Percentiles rank a stretch among this genome's conserved stretches.
phyloP scores from a whole-genome alignment of 2,888 invertebrate species.

The Drosophila pseudotalamancana region DNA sequence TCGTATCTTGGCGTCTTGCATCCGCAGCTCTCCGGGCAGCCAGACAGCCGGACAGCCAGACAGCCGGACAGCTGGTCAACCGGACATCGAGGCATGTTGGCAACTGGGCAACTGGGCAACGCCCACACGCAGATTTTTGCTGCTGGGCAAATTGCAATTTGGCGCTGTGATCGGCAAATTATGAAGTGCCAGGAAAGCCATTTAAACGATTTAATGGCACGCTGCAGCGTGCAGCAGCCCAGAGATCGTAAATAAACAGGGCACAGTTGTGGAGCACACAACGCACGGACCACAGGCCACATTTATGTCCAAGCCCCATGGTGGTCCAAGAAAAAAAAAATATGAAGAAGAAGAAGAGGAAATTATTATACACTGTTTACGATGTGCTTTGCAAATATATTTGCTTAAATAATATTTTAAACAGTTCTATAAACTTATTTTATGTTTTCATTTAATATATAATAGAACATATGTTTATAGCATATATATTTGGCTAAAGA shows the following conservation, averaged over 20 bases:
- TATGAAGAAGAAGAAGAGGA: not conserved
- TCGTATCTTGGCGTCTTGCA: slow-evolving; percentile 25
- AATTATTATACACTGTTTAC: slow-evolving; percentile 19
- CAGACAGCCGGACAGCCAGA: slow-evolving; percentile 38
- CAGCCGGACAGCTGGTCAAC: slow-evolving; percentile 35
- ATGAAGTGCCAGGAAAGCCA: slow-evolving; percentile 79
- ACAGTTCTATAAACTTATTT: too few species aligned
- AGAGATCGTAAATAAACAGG: slow-evolving; percentile 75
- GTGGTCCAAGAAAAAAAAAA: slow-evolving; percentile 41
- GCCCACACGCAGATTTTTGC: slow-evolving; percentile 66
- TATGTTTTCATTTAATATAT: too few species aligned
- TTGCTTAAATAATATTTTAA: not conserved
- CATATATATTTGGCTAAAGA: too few species aligned
- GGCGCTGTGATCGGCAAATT: slow-evolving; percentile 77
- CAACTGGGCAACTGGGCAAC: slow-evolving; percentile 68
- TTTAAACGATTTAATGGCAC: slow-evolving; percentile 78
- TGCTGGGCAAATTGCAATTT: slow-evolving; percentile 66
- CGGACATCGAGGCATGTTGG: slow-evolving; percentile 48
- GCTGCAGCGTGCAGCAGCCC: slow-evolving; percentile 55
- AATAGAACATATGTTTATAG: too few species aligned
- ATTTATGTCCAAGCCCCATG: slow-evolving; percentile 12
- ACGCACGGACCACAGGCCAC: slow-evolving; percentile 1
- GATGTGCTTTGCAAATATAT: not conserved
- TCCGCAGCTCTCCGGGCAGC: slow-evolving; percentile 39
- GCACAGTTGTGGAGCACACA: slow-evolving; percentile 37